phyloP scores from a whole-genome alignment of 1,140 invertebrate genomes.

The Tetragnatha versicolor region DNA sequence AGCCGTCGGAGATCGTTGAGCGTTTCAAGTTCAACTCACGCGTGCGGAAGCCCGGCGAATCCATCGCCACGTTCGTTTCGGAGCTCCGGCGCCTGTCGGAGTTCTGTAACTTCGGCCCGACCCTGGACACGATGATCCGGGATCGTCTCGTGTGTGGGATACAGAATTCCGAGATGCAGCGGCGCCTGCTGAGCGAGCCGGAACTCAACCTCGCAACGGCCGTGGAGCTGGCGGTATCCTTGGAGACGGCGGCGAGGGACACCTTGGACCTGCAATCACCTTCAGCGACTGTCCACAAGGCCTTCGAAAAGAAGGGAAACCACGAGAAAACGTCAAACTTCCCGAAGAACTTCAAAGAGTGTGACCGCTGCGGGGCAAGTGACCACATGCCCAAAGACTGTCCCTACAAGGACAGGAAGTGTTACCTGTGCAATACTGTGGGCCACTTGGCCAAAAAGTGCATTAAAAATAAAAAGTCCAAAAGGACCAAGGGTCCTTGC shows the following conservation, averaged over 20 bases:
- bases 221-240: neutral
- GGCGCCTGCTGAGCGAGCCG: neutral
- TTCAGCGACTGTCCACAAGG: neutral
- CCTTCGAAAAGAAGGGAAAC: neutral
- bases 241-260: too few species aligned
- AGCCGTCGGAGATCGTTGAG: too few species aligned
- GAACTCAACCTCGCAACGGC: neutral
- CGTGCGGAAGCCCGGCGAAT: neutral
- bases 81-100: too few species aligned
- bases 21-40: constrained; percentile 8
- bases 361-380: neutral
- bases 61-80: too few species aligned
- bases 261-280: neutral
- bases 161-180: neutral
- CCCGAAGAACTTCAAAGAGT: neutral
- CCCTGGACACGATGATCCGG: neutral
- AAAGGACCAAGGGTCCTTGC: too few species aligned
- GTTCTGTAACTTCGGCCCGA: neutral
- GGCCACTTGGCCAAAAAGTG: neutral
- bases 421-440: neutral
- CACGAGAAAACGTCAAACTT: neutral
- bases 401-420: neutral
- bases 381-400: neutral
- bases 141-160: too few species aligned
- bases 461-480: neutral